These are phyloP conservation scores for Micronycteris hirsuta DNA, from an alignment of 2,113 vertebrate species.

Conservation along the genomic window DNA sequence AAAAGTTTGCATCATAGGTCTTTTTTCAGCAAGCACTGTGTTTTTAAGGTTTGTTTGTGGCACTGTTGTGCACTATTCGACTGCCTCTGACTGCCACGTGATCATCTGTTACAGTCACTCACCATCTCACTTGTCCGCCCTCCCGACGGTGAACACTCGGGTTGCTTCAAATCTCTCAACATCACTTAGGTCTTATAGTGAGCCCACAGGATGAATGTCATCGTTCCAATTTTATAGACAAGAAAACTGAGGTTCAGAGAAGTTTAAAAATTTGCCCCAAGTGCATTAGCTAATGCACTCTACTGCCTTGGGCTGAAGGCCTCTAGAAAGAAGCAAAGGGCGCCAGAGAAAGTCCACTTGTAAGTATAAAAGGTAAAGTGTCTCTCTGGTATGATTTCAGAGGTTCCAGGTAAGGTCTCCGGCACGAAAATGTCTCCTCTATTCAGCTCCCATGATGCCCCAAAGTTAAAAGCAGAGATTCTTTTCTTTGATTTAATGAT, in stretches of 20 bases:
- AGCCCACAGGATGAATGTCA: not conserved
- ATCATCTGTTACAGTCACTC: not conserved
- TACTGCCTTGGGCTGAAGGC: not conserved
- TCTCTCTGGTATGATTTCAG: not conserved
- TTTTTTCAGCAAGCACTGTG: not conserved
- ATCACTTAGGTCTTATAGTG: not conserved
- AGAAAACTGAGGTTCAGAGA: not conserved
- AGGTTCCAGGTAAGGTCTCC: not conserved
- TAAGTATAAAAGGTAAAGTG: not conserved
- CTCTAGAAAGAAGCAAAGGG: not conserved
- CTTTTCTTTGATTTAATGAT: not conserved
- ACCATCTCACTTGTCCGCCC: not conserved
- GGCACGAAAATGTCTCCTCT: not conserved
- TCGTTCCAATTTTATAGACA: not conserved
- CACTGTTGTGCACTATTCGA: accelerated
- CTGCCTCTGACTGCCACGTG: accelerated
- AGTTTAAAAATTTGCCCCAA: not conserved
- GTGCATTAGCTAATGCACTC: not conserved
- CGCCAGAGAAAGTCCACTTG: not conserved
- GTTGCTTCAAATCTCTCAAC: not conserved
- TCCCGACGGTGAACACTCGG: not conserved
- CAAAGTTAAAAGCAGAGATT: not conserved
- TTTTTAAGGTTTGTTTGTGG: not conserved
- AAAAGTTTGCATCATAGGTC: not conserved
- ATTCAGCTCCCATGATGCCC: not conserved